These are phyloP conservation scores for Orchesellides sinensis DNA, from an alignment of 2,888 invertebrate genomes.

Conservation along the genomic window DNA sequence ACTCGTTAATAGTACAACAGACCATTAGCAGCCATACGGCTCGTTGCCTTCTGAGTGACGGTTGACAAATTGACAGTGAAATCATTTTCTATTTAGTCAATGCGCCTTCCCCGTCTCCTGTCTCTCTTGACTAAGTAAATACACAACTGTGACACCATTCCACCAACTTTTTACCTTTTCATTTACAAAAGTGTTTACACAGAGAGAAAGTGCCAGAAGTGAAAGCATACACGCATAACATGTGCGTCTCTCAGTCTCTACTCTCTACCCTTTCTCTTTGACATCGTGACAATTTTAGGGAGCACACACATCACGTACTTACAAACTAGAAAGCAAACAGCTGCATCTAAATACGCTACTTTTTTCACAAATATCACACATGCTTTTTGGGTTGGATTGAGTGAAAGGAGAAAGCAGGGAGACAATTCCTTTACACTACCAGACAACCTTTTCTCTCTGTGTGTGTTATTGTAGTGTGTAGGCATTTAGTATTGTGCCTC, in stretches of 20 bases:
- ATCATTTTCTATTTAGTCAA: conserved; percentile 61
- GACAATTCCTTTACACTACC: too few species aligned
- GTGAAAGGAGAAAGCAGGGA: too few species aligned
- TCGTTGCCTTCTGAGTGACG: conserved; percentile 40
- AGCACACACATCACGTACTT: too few species aligned
- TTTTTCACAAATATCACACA: too few species aligned
- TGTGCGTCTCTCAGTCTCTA: neutral
- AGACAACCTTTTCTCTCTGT: too few species aligned
- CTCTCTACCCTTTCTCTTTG: conserved; percentile 24
- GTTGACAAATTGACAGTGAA: conserved; percentile 64
- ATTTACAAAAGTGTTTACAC: neutral
- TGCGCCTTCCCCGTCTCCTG: neutral
- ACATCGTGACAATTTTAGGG: conserved; percentile 36
- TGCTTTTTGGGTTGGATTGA: too few species aligned
- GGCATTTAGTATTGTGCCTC: too few species aligned
- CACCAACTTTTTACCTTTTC: neutral
- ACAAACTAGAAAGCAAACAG: too few species aligned
- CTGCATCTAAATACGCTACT: too few species aligned
- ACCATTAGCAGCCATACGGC: neutral
- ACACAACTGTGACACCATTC: neutral
- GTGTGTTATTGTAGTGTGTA: too few species aligned
- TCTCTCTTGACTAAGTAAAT: neutral
- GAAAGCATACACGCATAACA: conserved; percentile 9
- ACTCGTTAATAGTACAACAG: too few species aligned
- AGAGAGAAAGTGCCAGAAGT: neutral